Evolutionary conservation across 2,888 invertebrate species (phyloP), one percentile per base, ranked within the genome.

Genomic region (Caenorhabditis panamensis): DNA sequence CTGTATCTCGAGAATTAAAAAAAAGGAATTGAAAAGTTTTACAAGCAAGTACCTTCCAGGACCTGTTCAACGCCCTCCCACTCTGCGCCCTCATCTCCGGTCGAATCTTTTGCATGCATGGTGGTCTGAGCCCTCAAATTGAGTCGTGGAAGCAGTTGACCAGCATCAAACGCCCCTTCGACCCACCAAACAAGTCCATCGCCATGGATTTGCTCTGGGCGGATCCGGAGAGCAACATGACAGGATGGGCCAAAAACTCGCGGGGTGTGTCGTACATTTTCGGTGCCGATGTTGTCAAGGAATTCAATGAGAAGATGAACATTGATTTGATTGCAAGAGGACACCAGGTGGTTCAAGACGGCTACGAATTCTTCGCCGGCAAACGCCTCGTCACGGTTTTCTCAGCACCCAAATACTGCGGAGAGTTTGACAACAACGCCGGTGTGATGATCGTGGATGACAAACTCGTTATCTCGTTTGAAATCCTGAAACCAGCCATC

Each of bases 51-150:
- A n/a, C 20, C 1, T 69, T 67, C n/a, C 75, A 86, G 82, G 82
- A 82, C 26, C 49, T 84, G 6, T 87, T 87, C 84, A 84, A 86
- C 67, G 63, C 63, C 53, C 76, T 87, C 44, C 85, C 87, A 9
- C 44, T 87, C 22, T 81, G 80, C 28, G 85, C 82, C 5, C 54
- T 86, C 26, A 71, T 87, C 41, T 79, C 79, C 1, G 79, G 82
- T 0, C 68, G 87, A n/a, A 86, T 87, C 41, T 83, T 87, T 61
- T 84, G 84, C 53, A 84, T 83, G 84, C 85, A 87, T 64, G 87
- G 86, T 1, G 86, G 86, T 0, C 59, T 85, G 18, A 79, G 79
- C 2, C 85, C 86, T 6, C 59, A 71, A 16, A 56, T 86, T 13
- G 66, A 63, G 18, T 41, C 51, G 1, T 85, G 84, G 84, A 64